Percentiles rank a stretch among this genome's conserved stretches.
Conservation (phyloP, 2,888 invertebrate species). For the Dasypogon diadema region DNA sequence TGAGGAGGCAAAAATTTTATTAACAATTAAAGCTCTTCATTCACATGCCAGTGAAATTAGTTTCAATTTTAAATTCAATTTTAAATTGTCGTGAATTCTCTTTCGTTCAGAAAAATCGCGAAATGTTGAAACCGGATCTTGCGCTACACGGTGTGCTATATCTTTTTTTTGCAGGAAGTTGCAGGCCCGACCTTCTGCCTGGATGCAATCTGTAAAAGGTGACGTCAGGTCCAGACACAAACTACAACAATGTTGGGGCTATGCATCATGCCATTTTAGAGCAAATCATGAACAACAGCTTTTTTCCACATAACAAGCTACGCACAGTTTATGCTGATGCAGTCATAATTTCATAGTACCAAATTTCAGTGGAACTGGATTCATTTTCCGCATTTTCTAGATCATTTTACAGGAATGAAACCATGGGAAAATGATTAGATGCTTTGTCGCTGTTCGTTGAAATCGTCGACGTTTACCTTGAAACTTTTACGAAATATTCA, state of each 20-base stretch:
- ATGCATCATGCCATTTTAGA: constrained; percentile 12
- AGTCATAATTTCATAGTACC: too few species aligned
- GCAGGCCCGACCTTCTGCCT: constrained; percentile 21
- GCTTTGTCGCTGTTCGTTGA: too few species aligned
- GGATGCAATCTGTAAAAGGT: constrained; percentile 23
- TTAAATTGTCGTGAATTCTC: constrained; percentile 37
- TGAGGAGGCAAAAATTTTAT: constrained; percentile 16
- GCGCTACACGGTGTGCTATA: background rate
- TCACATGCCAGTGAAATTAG: constrained; percentile 6
- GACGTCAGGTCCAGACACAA: constrained; percentile 32
- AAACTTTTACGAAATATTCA: too few species aligned
- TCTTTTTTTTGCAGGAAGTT: constrained; percentile 28
- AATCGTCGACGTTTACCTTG: too few species aligned
- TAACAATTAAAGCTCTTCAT: constrained; percentile 12
- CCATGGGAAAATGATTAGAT: too few species aligned
- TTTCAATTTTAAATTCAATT: background rate
- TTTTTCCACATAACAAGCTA: too few species aligned
- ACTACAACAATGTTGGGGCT: background rate
- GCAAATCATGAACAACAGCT: background rate
- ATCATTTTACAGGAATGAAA: too few species aligned
- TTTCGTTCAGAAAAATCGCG: constrained; percentile 24
- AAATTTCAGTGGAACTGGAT: too few species aligned
- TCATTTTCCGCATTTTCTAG: too few species aligned
- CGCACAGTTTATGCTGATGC: too few species aligned
- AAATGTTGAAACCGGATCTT: constrained; percentile 25